These are phyloP conservation scores for Scartelaos histophorus DNA, from an alignment of 2,113 vertebrate genomes.

Conservation along the genomic window DNA sequence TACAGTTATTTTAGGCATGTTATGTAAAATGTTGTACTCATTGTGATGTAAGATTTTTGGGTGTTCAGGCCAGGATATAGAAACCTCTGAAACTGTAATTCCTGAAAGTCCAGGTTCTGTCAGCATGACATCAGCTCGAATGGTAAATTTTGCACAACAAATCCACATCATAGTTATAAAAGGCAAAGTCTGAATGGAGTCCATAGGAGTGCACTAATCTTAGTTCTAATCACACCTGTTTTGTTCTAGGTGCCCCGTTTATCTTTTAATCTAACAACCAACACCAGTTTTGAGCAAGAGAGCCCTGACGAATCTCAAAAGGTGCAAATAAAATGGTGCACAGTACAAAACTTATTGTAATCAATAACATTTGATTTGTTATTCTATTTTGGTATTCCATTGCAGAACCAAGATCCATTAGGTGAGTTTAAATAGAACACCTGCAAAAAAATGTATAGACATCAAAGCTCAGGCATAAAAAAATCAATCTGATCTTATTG, in stretches of 20 bases:
- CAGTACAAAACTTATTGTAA: neutral
- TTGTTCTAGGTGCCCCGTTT: neutral
- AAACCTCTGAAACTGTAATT: neutral
- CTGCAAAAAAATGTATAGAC: no score
- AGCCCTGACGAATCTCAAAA: neutral
- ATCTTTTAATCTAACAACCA: neutral
- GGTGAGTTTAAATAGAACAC: neutral
- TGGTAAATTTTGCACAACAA: neutral
- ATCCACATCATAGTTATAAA: neutral
- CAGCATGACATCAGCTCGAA: neutral
- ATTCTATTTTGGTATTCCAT: neutral
- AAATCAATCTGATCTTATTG: neutral
- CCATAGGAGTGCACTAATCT: no score
- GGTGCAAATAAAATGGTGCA: neutral
- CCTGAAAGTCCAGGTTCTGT: neutral
- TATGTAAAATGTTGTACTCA: no score
- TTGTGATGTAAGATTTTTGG: neutral
- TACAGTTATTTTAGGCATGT: no score
- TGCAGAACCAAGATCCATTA: neutral
- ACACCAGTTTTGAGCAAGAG: neutral
- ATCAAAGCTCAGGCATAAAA: neutral
- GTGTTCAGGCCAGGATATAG: neutral
- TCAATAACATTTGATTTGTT: neutral
- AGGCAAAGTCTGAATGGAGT: neutral
- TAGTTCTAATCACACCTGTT: neutral